These are phyloP conservation scores for Idaea straminata DNA, from an alignment of 2,888 invertebrate genomes.

Conservation along the genomic window DNA sequence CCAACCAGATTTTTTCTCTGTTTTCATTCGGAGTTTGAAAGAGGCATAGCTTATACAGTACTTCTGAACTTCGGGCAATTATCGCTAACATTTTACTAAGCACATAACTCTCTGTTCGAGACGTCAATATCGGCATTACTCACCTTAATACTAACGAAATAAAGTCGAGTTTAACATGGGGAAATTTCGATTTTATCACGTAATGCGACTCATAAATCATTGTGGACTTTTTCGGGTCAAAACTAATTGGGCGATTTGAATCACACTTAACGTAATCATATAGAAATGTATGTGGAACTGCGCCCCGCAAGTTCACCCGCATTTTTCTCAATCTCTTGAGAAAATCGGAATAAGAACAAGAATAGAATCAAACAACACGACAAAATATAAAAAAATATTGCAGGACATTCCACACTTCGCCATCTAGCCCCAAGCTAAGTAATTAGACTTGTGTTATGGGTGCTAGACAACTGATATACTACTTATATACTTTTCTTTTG, in stretches of 20 bases:
- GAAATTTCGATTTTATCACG: conserved; percentile 25
- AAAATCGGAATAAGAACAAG: too few relatives aligned
- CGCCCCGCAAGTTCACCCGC: too few relatives aligned
- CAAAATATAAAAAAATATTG: too few relatives aligned
- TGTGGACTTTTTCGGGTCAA: conserved; percentile 29
- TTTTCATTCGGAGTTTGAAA: background rate
- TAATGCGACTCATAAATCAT: conserved; percentile 28
- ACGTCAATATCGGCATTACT: conserved; percentile 15
- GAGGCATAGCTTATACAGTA: background rate
- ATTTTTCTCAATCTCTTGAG: too few relatives aligned
- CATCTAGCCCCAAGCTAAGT: too few relatives aligned
- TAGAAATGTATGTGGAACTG: background rate
- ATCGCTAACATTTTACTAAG: conserved; percentile 24
- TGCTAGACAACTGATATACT: too few relatives aligned
- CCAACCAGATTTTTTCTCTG: too few relatives aligned
- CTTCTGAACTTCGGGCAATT: conserved; percentile 20
- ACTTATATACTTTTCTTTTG: too few relatives aligned
- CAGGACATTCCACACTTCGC: too few relatives aligned
- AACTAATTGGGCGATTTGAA: conserved; percentile 29
- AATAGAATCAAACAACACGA: too few relatives aligned
- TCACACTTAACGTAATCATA: conserved; percentile 28
- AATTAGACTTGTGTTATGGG: too few relatives aligned
- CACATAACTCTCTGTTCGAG: conserved; percentile 27
- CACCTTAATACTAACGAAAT: conserved; percentile 17
- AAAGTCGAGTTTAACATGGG: conserved; percentile 17